Conservation (phyloP, 1,140 invertebrate species). For the Eupeodes corollae region DNA sequence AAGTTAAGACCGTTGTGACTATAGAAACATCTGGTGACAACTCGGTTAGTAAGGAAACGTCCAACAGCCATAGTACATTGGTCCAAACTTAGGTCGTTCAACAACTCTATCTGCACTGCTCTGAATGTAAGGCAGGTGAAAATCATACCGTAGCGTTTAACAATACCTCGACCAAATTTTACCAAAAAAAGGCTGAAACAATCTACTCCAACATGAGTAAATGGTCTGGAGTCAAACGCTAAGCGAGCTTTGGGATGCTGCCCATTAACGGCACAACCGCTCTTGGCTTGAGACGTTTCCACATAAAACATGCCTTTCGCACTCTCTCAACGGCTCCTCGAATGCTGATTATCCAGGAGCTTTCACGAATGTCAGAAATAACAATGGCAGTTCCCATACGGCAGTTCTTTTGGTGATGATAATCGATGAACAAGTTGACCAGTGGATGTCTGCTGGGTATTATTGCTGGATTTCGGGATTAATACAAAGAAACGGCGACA, state of each 20-base stretch:
- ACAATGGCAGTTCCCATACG: neutral
- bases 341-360: constrained; percentile 9
- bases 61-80: constrained; percentile 17
- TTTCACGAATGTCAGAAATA: neutral
- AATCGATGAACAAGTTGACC: neutral
- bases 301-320: neutral
- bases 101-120: constrained; percentile 20
- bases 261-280: constrained; percentile 9
- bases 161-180: constrained; percentile 11
- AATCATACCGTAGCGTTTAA: constrained; percentile 30
- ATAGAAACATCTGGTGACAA: constrained; percentile 7
- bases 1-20: constrained; percentile 28
- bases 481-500: neutral
- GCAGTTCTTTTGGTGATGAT: neutral
- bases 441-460: neutral
- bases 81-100: constrained; percentile 10
- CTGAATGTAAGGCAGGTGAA: constrained; percentile 18
- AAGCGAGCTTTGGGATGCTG: constrained; percentile 11
- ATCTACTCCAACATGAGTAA: constrained; percentile 3
- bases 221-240: constrained; percentile 11
- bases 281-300: neutral
- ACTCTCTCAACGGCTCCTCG: constrained; percentile 1
- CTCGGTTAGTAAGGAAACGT: constrained; percentile 15
- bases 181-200: constrained; percentile 23
- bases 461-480: neutral